Evolutionary conservation across 2,113 vertebrate species (phyloP), one percentile per base, ranked within the genome.

Genomic region (Prietella phreatophila): DNA sequence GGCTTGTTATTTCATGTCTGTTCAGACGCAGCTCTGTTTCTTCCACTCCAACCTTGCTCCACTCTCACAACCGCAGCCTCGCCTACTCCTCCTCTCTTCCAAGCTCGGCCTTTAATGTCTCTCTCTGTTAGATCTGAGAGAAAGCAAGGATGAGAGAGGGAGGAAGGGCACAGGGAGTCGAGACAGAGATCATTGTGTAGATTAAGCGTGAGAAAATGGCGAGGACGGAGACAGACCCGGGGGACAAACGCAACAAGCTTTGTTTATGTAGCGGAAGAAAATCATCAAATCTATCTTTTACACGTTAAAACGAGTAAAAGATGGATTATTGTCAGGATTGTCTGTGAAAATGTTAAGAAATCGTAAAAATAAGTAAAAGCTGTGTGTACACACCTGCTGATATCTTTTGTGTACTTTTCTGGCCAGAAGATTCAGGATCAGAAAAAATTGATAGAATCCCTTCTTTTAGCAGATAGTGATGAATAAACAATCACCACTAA

Each of bases 101-200:
- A 85, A 85, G 84, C 69, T 85, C 84, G 5, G 84, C 50, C 9
- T 25, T 76, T 85, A 75, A 76, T 60, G 69, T 53, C 67, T 75
- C 71, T 85, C 50, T 42, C 84, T 75, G 30, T 76, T 42, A 22
- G 84, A 76, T 27, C 69, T 60, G 63, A 69, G 82, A 30, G 63
- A 69, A 53, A 13, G 42, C 30, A 0, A 60, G 17, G 30, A 15
- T 27, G 14, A 76, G 22, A 73, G 33, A 75, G 33, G 67, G 67
- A 85, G 67, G 67, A 58, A 75, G 30, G 67, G 83, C 75, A 25
- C 19, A 73, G 67, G 20, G 11, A 85, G 83, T 58, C 13, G 17
- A 85, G 67, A 85, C 67, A 85, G 65, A 85, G 83, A 73, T 85
- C 50, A 85, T 75, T 85, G 53, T 85, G 67, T 30, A 58, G 83